Evolutionary conservation across 2,797 vertebrate species (phyloP).

Genomic region (Sorex maritimensis): DNA sequence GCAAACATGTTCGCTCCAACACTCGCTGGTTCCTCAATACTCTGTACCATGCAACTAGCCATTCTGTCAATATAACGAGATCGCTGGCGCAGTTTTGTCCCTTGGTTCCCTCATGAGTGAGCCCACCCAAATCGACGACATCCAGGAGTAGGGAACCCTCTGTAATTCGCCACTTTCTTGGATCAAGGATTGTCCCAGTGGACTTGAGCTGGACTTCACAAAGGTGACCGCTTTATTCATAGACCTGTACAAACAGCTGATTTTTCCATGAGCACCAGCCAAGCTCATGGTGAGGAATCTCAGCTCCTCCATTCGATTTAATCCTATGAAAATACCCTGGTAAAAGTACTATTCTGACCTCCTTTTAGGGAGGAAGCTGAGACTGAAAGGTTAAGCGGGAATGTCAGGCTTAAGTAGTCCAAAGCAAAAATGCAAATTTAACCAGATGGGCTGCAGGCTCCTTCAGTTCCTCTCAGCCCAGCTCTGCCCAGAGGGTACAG

Average conservation of each 20-base stretch:
- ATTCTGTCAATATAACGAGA: too few species aligned
- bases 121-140: rapidly evolving
- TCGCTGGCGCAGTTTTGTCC: neutral
- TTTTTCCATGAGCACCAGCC: too few species aligned
- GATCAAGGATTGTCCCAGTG: neutral
- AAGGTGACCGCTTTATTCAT: neutral
- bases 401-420: rapidly evolving
- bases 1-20: too few species aligned
- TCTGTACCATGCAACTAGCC: too few species aligned
- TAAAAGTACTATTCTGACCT: rapidly evolving
- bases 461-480: neutral
- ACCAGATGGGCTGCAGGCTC: rapidly evolving
- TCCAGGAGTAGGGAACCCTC: too few species aligned
- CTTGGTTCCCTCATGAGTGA: neutral
- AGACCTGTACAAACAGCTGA: neutral
- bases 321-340: neutral
- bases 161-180: neutral
- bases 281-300: neutral
- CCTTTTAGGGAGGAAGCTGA: neutral
- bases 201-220: neutral
- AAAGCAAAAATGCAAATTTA: neutral
- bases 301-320: neutral
- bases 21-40: too few species aligned
- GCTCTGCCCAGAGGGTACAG: neutral
- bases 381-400: neutral